A percentile compares a stretch with the other conserved stretches of the same genome.
Evolutionary conservation across 2,113 vertebrate genomes (phyloP).

Genomic region (Herpailurus yagouaroundi): DNA sequence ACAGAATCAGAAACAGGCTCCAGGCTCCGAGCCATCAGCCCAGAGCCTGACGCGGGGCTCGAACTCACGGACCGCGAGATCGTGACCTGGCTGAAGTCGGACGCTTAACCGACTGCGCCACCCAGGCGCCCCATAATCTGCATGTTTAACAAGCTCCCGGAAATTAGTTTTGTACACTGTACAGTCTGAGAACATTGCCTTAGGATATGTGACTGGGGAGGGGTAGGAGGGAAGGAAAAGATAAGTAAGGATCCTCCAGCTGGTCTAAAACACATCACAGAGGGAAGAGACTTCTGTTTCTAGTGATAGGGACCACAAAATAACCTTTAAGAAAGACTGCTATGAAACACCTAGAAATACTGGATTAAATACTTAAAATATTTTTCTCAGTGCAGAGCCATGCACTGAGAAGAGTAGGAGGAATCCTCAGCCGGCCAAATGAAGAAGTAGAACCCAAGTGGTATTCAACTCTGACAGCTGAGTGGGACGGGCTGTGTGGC

Average conservation of each 20-base stretch:
- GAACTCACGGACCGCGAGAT: too few relatives aligned
- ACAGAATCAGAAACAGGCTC: too few relatives aligned
- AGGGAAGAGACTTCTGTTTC: neutral
- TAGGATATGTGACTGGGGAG: neutral
- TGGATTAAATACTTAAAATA: neutral
- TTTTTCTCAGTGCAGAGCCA: neutral
- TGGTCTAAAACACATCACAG: neutral
- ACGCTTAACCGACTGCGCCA: too few relatives aligned
- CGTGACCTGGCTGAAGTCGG: too few relatives aligned
- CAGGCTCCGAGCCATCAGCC: too few relatives aligned
- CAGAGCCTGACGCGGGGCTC: too few relatives aligned
- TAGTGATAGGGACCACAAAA: neutral
- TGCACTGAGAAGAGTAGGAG: neutral
- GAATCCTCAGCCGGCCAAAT: neutral
- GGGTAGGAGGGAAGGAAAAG: neutral
- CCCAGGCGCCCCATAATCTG: neutral
- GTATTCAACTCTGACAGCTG: neutral
- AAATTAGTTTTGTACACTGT: neutral
- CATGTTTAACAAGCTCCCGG: neutral
- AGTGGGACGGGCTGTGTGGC: neutral
- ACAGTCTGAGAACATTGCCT: neutral
- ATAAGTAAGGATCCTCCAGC: neutral
- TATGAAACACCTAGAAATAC: neutral
- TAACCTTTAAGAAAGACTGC: neutral
- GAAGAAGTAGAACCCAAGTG: neutral